Conservation (phyloP, 2,797 vertebrate species). For the Hirundo rustica region DNA sequence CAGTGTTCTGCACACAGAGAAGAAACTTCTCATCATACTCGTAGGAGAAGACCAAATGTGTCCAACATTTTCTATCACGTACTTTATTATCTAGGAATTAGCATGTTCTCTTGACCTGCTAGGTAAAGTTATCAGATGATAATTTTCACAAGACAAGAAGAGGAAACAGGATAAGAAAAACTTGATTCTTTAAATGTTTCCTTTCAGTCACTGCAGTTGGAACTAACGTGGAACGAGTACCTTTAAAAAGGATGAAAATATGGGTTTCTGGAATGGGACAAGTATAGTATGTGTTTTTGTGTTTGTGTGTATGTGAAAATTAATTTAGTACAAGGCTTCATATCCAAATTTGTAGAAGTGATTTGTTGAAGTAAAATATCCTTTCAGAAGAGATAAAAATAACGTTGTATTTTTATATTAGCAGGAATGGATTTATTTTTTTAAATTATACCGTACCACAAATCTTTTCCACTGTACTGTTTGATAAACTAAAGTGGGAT, state of each 20-base stretch:
- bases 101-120: neutral
- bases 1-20: neutral
- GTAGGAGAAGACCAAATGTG: neutral
- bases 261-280: neutral
- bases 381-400: neutral
- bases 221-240: neutral
- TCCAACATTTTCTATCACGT: neutral
- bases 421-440: neutral
- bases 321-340: neutral
- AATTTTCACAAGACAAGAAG: neutral
- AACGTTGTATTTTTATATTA: neutral
- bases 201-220: neutral
- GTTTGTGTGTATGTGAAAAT: neutral
- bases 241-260: neutral
- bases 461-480: neutral
- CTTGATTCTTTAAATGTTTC: neutral
- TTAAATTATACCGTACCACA: neutral
- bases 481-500: neutral
- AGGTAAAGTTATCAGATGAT: neutral
- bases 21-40: neutral
- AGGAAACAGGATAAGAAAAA: neutral
- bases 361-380: neutral
- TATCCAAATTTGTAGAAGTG: neutral
- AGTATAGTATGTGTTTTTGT: neutral
- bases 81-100: neutral